Conservation (phyloP, 2,888 invertebrate genomes). For the Nomada goodeniana region DNA sequence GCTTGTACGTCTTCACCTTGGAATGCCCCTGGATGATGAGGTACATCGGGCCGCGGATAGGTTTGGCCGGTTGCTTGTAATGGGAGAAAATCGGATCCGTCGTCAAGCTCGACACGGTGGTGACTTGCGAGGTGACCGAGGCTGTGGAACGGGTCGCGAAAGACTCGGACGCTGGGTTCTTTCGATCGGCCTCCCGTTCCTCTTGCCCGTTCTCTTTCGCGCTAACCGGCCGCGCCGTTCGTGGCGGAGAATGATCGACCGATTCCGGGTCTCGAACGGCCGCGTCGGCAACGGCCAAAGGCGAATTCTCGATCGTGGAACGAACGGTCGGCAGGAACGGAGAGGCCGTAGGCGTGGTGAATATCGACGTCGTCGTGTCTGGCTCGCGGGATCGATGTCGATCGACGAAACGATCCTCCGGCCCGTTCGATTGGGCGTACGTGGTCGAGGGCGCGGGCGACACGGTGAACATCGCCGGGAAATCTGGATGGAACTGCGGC, state of each 20-base stretch:
- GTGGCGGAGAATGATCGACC: slow-evolving; percentile 69
- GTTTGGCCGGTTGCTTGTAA: slow-evolving; percentile 87
- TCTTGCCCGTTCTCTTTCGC: slow-evolving; percentile 60
- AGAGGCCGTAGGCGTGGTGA: slow-evolving; percentile 34
- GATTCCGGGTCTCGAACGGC: neutral
- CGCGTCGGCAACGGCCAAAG: neutral
- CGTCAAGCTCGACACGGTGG: slow-evolving; percentile 85
- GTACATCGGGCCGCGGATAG: slow-evolving; percentile 88
- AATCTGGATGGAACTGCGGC: slow-evolving; percentile 45
- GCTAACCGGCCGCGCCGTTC: slow-evolving; percentile 61
- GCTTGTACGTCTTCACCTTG: slow-evolving; percentile 93
- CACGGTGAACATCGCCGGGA: slow-evolving; percentile 56
- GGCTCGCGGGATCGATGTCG: slow-evolving; percentile 51
- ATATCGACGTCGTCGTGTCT: slow-evolving; percentile 35
- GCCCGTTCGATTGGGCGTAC: slow-evolving; percentile 23
- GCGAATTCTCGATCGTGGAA: slow-evolving; percentile 23
- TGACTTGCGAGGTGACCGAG: slow-evolving; percentile 82
- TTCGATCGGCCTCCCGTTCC: neutral
- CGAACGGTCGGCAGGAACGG: slow-evolving; percentile 40
- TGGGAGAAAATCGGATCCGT: slow-evolving; percentile 88
- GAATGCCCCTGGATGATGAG: slow-evolving; percentile 94
- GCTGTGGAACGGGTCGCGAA: slow-evolving; percentile 19
- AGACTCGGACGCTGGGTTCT: slow-evolving; percentile 37
- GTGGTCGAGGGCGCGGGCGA: slow-evolving; percentile 52
- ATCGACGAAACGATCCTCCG: slow-evolving; percentile 48